Base-by-base conservation (phyloP, 2,888 invertebrate species). In the Myopa testacea region DNA sequence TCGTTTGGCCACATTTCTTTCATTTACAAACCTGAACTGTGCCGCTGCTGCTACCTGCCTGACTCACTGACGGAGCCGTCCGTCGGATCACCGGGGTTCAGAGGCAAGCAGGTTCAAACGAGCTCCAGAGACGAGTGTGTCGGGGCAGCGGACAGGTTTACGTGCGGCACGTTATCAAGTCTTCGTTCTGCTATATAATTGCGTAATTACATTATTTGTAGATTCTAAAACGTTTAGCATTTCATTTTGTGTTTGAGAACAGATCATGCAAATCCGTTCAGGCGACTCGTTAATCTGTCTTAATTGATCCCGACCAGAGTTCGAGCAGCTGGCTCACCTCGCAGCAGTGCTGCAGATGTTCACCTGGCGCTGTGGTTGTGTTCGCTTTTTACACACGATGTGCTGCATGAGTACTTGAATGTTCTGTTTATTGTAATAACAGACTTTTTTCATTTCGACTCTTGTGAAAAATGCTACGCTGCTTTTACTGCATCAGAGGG, bases 161-260 rank as follows among this genome's bases (percentile, higher is more conserved):
- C 73, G 73, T 73, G 73, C 40, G 10, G 62, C 73, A 73, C 73
- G 73, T 73, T 62, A 73, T 73, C 65, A 37, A 16, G 7, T 19
- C 26, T 26, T 26, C 26, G 26, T 2, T 26, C 52, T 38, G 12
- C n/a, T 34, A 2, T 37, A 34, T 74, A 74, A 74, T 74, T 65
- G 74, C 58, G 50, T 74, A 74, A 74, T 74, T 74, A 74, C 38
- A 45, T n/a, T 63, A 50, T 63, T 63, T 74, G 63, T 65, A 34
- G 74, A 37, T 16, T 74, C 38, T 58, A 34, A 37, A 40, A 60
- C 72, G 72, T 72, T 72, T 72, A 72, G 72, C 72, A 72, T 72
- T 60, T 65, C 12, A 60, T 72, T 60, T 60, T 4, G 10, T 4
- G n/a, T 70, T 6, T 26, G 37, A 12, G n/a, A 14, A 6, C n/a